These are phyloP conservation scores for Chloroceryle inda DNA, from an alignment of 2,797 vertebrate species.

Conservation along the genomic window DNA sequence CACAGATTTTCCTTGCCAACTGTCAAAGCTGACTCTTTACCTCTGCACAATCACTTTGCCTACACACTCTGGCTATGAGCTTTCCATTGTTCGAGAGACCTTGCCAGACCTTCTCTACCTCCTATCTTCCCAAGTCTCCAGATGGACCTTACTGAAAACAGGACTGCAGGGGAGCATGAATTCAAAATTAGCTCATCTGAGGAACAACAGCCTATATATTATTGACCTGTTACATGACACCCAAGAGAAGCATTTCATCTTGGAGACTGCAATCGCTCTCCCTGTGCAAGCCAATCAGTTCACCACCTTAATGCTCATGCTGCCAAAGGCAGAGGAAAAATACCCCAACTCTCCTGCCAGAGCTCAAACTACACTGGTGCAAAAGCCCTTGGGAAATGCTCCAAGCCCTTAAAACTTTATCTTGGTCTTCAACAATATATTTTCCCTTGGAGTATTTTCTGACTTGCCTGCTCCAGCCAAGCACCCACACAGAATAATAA, in stretches of 20 bases:
- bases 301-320: not conserved
- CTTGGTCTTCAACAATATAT: not conserved
- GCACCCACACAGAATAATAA: not conserved
- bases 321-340: not conserved
- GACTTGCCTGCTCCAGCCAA: not conserved
- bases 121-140: fast-evolving
- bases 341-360: not conserved
- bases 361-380: not conserved
- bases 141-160: not conserved
- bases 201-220: not conserved
- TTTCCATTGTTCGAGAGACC: fast-evolving
- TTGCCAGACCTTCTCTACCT: not conserved
- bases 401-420: not conserved
- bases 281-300: not conserved
- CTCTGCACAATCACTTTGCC: not conserved
- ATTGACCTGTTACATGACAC: not conserved
- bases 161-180: not conserved
- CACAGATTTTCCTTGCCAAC: not conserved
- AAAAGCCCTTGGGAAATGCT: not conserved
- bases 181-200: not conserved
- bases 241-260: not conserved
- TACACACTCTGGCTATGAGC: not conserved
- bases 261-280: not conserved
- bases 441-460: not conserved
- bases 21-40: not conserved